phyloP scores from a whole-genome alignment of 2,888 invertebrate species.

The Meta bourneti region DNA sequence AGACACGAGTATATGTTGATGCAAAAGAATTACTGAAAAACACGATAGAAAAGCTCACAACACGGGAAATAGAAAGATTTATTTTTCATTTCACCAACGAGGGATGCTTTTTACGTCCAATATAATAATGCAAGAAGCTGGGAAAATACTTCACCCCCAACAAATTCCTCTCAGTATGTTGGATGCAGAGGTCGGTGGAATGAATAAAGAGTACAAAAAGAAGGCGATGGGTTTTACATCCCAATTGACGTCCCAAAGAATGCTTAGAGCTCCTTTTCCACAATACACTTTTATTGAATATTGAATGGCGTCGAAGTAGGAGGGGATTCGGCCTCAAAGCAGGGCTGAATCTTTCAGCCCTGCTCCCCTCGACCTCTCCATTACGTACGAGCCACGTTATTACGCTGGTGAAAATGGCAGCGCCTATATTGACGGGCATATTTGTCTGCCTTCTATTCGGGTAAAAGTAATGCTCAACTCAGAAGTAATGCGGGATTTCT shows the following conservation, averaged over 20 bases:
- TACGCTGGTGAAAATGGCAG: constrained; percentile 7
- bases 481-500: background rate
- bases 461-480: background rate
- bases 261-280: constrained; percentile 27
- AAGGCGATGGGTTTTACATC: constrained; percentile 50
- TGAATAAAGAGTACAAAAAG: constrained; percentile 26
- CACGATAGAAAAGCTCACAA: too few species aligned
- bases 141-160: constrained; percentile 11
- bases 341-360: background rate
- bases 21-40: background rate
- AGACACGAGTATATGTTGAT: background rate
- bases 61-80: background rate
- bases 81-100: constrained; percentile 32
- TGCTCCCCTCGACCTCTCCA: background rate
- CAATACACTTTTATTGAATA: constrained; percentile 62
- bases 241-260: constrained; percentile 47
- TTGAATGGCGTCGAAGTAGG: constrained; percentile 45
- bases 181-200: constrained; percentile 5
- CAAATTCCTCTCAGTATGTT: constrained; percentile 1
- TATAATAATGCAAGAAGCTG: constrained; percentile 37
- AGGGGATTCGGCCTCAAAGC: background rate
- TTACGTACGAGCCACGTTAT: background rate
- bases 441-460: background rate
- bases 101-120: constrained; percentile 34
- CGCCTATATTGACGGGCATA: constrained; percentile 21